Percentiles rank a stretch among this genome's conserved stretches.
phyloP scores from a whole-genome alignment of 2,113 vertebrate genomes.

The Heliornis fulica region DNA sequence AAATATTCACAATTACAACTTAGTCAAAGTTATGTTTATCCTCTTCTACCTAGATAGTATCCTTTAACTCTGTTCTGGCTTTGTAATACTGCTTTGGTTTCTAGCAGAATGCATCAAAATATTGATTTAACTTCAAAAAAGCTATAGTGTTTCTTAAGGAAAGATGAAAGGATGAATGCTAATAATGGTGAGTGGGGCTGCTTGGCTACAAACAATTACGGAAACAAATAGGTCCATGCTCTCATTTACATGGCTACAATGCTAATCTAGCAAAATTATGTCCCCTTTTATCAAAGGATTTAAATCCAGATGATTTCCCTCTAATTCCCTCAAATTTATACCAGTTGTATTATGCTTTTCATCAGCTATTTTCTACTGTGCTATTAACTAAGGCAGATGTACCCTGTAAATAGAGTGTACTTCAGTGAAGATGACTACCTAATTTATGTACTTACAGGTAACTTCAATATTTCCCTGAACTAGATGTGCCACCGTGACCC shows the following conservation, averaged over 20 bases:
- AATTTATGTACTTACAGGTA: background rate
- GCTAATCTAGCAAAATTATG: background rate
- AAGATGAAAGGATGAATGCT: slow-evolving; percentile 5
- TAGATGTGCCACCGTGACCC: background rate
- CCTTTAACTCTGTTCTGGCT: background rate
- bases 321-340: background rate
- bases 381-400: background rate
- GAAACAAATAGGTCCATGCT: background rate
- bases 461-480: slow-evolving; percentile 15
- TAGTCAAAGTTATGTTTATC: background rate
- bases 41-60: background rate
- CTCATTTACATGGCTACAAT: background rate
- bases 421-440: background rate
- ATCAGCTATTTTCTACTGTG: background rate
- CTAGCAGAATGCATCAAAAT: background rate
- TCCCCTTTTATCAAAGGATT: slow-evolving; percentile 1
- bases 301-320: background rate
- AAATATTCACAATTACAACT: background rate
- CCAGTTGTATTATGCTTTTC: background rate
- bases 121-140: background rate
- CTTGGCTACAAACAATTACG: background rate
- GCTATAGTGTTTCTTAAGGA: background rate
- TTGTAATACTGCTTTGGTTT: background rate
- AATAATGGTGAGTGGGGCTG: background rate
- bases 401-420: background rate